These are phyloP conservation scores for Baccha elongata DNA, from an alignment of 2,888 invertebrate genomes.

Conservation along the genomic window DNA sequence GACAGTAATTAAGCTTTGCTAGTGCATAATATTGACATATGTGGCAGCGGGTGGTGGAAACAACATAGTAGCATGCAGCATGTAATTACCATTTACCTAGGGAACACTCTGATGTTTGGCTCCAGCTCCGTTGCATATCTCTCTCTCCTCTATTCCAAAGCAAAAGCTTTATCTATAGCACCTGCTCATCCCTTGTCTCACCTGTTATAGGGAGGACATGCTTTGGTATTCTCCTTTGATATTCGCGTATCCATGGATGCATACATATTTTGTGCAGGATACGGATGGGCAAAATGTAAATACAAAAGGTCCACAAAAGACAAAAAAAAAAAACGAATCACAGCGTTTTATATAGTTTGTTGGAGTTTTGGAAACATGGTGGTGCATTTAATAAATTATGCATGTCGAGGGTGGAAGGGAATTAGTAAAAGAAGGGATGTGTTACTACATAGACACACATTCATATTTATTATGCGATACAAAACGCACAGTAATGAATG, in stretches of 20 bases:
- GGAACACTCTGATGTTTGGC: slow-evolving; percentile 15
- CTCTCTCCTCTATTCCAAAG: slow-evolving; percentile 9
- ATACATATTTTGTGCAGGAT: slow-evolving; percentile 43
- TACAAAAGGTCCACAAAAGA: slow-evolving; percentile 47
- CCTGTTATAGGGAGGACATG: slow-evolving; percentile 3
- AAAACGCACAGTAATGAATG: slow-evolving; percentile 33
- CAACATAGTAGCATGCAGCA: slow-evolving; percentile 36
- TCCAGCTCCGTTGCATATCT: background rate
- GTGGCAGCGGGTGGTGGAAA: slow-evolving; percentile 21
- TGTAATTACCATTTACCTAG: slow-evolving; percentile 69
- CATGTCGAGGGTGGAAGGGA: slow-evolving; percentile 9
- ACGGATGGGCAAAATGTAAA: slow-evolving; percentile 52
- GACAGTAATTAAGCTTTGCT: slow-evolving; percentile 66
- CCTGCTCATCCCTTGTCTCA: background rate
- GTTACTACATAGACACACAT: too few species aligned
- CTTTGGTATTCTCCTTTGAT: slow-evolving; percentile 55
- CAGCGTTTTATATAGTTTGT: background rate
- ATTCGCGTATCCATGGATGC: slow-evolving; percentile 62
- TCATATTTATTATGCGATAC: slow-evolving; percentile 3
- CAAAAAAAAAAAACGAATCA: slow-evolving; percentile 2
- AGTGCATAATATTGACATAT: slow-evolving; percentile 65
- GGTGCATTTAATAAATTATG: slow-evolving; percentile 50
- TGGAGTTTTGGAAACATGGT: slow-evolving; percentile 25
- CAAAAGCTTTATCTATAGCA: background rate
- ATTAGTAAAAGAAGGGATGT: slow-evolving; percentile 1